Evolutionary conservation across 2,888 invertebrate species (phyloP).

Genomic region (Flabesymbios commensalis): DNA sequence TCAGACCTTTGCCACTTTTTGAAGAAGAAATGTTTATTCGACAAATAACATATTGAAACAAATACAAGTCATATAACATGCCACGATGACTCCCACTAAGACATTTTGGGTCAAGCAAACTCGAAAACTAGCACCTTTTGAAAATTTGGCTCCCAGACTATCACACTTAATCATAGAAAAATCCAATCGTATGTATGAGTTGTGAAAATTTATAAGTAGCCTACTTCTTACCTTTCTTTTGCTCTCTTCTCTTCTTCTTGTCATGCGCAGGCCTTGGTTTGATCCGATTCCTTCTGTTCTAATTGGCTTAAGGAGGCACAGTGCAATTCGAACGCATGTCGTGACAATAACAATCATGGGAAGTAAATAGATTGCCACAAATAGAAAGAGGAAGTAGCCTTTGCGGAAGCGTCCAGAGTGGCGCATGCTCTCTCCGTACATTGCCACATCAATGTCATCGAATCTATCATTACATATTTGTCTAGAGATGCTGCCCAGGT

Average conservation of each 20-base stretch:
- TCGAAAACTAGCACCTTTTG: too few relatives aligned
- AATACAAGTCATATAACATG: too few relatives aligned
- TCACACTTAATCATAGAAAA: too few relatives aligned
- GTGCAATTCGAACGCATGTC: constrained; percentile 47
- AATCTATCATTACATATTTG: constrained; percentile 61
- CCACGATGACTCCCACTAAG: too few relatives aligned
- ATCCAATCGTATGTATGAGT: too few relatives aligned
- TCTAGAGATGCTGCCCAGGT: constrained; percentile 57
- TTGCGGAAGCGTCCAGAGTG: constrained; percentile 42
- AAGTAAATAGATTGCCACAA: constrained; percentile 59
- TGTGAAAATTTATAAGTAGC: too few relatives aligned
- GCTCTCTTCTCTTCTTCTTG: constrained; percentile 46
- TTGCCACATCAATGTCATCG: constrained; percentile 49
- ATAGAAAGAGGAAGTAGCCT: constrained; percentile 61
- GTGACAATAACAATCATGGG: constrained; percentile 58
- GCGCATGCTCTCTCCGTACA: constrained; percentile 31
- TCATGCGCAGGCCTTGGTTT: not conserved
- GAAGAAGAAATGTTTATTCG: too few relatives aligned
- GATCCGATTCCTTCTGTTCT: not conserved
- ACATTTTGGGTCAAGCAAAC: too few relatives aligned
- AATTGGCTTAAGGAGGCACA: constrained; percentile 47
- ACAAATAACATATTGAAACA: too few relatives aligned
- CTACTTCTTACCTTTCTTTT: constrained; percentile 47
- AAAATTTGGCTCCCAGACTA: too few relatives aligned
- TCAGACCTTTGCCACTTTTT: too few relatives aligned